phyloP scores from a whole-genome alignment of 2,113 vertebrate genomes.

The Nycticryphes semicollaris region DNA sequence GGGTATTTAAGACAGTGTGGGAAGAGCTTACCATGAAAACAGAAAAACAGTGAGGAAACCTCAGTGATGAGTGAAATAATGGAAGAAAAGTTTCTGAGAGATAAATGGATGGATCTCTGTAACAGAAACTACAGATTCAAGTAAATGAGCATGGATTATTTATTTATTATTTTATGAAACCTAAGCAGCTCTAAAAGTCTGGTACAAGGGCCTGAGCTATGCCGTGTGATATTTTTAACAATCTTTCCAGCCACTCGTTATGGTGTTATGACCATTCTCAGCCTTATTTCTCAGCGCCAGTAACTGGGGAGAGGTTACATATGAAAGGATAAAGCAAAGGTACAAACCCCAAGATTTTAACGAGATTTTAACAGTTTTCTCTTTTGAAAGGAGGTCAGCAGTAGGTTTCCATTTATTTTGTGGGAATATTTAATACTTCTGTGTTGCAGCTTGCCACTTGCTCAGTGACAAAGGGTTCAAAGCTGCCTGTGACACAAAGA shows the following conservation, averaged over 20 bases:
- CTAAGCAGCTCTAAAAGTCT: not conserved
- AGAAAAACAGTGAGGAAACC: not conserved
- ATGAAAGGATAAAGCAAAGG: not conserved
- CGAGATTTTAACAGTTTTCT: not conserved
- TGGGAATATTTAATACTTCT: not conserved
- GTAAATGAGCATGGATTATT: not conserved
- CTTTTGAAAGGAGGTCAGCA: not conserved
- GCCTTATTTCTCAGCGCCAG: not conserved
- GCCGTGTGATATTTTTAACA: not conserved
- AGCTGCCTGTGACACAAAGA: not conserved
- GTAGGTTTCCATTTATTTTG: not conserved
- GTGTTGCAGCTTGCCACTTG: not conserved
- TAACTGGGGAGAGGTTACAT: not conserved
- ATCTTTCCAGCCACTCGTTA: not conserved
- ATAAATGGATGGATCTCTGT: not conserved
- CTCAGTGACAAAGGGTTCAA: not conserved
- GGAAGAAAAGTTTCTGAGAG: not conserved
- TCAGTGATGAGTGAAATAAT: not conserved
- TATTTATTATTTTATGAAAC: not conserved
- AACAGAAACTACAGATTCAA: not conserved
- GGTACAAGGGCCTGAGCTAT: not conserved
- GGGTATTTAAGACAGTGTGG: not conserved
- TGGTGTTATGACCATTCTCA: not conserved
- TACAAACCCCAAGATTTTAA: not conserved
- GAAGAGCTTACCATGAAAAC: not conserved